Evolutionary conservation across 2,113 vertebrate species (phyloP), one percentile per base, ranked within the genome.

Genomic region (Sialia sialis): DNA sequence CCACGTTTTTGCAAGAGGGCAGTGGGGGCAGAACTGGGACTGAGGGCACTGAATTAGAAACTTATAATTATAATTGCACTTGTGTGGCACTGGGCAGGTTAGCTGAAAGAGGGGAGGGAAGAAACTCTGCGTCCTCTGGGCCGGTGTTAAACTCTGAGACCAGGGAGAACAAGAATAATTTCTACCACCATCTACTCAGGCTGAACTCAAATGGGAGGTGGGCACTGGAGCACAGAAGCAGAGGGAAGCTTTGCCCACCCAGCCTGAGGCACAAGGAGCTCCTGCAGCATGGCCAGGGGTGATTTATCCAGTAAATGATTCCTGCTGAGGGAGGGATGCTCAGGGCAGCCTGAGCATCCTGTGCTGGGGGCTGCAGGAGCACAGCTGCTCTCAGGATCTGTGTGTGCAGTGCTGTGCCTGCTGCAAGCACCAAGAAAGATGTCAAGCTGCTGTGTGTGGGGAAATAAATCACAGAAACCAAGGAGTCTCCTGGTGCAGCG

Each of bases 401-500:
- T 4, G 15, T 1, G 59, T 52, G 80, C 76, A 13, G 59, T 2
- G 41, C 51, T 62, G 87, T 15, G 70, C 81, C 73, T 89, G 78
- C 88, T 87, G 93, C 78, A n/a, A 18, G 43, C 74, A 27, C 82
- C 88, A 14, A 83, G 76, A 44, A 87, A 94, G 82, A 76, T 41
- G 86, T 94, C 93, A 60, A 23, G 54, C 54, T 2, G n/a, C 46
- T 63, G 67, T 0, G 3, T 11, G n/a, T 0, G 4, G 85, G 82
- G 70, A 85, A 43, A 93, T 94, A 88, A 94, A 95, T 95, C 79
- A 60, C 4, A 1, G 70, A 7, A 0, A 75, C 13, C 52, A 0
- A 78, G 84, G 36, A 68, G 52, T 44, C 68, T 73, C 1, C 44
- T 84, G 80, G 49, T 19, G 80, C 5, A 2, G 80, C 0, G 0